Evolutionary conservation across 2,797 vertebrate species (phyloP).

Genomic region (Muscicapa comitata): DNA sequence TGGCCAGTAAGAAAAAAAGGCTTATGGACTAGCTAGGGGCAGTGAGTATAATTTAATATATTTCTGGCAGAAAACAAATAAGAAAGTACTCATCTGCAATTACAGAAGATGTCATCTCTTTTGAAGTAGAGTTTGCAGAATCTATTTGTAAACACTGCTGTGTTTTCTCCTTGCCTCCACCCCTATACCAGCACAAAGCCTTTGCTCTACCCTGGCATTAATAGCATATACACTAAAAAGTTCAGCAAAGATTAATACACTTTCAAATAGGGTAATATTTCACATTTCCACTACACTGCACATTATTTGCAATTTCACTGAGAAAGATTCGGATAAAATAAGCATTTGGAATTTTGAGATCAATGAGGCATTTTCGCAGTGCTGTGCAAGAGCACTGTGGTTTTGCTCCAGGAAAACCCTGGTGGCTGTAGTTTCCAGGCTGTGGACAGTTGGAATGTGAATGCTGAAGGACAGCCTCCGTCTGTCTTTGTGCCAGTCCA

Average conservation of each 20-base stretch:
- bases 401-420: not conserved
- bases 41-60: conserved; percentile 59
- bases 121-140: conserved; percentile 50
- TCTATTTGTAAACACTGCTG: conserved; percentile 45
- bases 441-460: not conserved
- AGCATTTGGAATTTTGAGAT: not conserved
- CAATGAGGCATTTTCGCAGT: not conserved
- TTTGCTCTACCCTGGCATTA: not conserved
- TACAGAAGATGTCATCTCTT: conserved; percentile 50
- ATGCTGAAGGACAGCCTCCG: not conserved
- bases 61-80: conserved; percentile 56
- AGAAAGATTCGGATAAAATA: not conserved
- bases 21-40: conserved; percentile 28
- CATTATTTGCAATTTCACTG: conserved; percentile 20
- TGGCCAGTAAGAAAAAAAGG: conserved; percentile 17
- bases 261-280: not conserved
- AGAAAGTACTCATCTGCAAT: conserved; percentile 56
- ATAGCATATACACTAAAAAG: not conserved
- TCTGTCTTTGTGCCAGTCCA: not conserved
- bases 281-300: not conserved
- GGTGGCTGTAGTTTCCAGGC: not conserved
- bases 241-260: not conserved
- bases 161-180: not conserved
- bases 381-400: too few species aligned
- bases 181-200: not conserved